A percentile compares a stretch with the other conserved stretches of the same genome.
phyloP scores from a whole-genome alignment of 2,888 invertebrate genomes.

The Chrysolina haemoptera region DNA sequence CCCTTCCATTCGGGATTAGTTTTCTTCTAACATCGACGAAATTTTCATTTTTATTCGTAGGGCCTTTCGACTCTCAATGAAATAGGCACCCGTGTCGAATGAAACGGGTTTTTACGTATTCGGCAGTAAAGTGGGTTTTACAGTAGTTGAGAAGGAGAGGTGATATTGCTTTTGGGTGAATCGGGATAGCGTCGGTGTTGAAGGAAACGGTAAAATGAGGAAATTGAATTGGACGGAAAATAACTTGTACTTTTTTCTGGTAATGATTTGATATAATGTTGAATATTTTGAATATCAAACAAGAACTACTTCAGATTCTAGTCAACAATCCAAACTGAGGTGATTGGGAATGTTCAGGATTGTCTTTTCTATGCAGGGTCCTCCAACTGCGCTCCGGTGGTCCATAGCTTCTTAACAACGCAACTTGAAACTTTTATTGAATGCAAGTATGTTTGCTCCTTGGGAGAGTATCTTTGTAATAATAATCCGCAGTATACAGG shows the following conservation, averaged over 20 bases:
- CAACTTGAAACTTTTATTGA: too few relatives aligned
- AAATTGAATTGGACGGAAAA: not conserved
- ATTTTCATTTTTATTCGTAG: conserved; percentile 43
- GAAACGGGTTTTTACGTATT: conserved; percentile 34
- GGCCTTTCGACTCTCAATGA: conserved; percentile 8
- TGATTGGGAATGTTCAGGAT: too few relatives aligned
- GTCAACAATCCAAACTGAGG: too few relatives aligned
- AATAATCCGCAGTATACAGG: too few relatives aligned
- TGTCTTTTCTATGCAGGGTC: too few relatives aligned
- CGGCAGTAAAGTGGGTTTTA: conserved; percentile 28
- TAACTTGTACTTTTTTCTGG: not conserved
- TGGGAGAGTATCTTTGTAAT: too few relatives aligned
- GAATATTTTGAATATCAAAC: too few relatives aligned
- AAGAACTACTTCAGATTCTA: too few relatives aligned
- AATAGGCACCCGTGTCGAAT: conserved; percentile 23
- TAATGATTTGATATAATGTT: too few relatives aligned
- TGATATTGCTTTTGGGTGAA: conserved; percentile 24
- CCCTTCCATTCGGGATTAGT: conserved; percentile 41
- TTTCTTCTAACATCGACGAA: conserved; percentile 35
- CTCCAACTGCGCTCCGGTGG: too few relatives aligned
- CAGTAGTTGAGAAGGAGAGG: conserved; percentile 17
- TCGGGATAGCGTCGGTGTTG: conserved; percentile 18
- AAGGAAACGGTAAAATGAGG: not conserved
- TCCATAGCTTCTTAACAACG: too few relatives aligned
- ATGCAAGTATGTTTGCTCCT: too few relatives aligned